Evolutionary conservation across 2,888 invertebrate genomes (phyloP), one percentile per base, ranked within the genome.

Genomic region (Germaria angustata): DNA sequence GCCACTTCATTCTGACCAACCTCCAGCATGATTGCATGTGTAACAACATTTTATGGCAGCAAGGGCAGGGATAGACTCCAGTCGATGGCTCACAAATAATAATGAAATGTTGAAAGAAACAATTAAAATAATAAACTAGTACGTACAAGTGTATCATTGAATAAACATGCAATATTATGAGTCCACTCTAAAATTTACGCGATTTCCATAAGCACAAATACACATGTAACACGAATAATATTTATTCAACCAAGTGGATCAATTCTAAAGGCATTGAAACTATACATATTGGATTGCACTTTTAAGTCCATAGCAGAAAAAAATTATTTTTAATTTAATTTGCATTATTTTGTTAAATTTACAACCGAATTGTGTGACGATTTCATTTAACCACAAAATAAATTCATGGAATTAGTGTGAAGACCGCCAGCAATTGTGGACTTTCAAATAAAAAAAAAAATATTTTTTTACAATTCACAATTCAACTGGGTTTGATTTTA

Each of bases 101-200:
- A 55, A n/a, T n/a, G n/a, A 69, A 69, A 49, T 36, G 32, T 34
- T 34, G 55, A 57, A 49, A 11, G 13, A 6, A 49, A 36, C 9
- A 24, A 41, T 8, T 36, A 20, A 32, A 44, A 34, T 32, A 71
- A 22, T 34, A 22, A 39, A 51, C 17, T 68, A n/a, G 49, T 22
- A 34, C n/a, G 13, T 15, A 22, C 4, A 6, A 71, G 36, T 53
- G 32, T 49, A 20, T 36, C 57, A 24, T 22, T 72, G 28, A 41
- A 63, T 73, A 53, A 53, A 73, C 41, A 63, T 61, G 32, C 32
- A 41, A 63, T 41, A 41, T 59, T 28, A 49, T 41, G 34, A 61
- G 39, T 53, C 15, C 20, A 61, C 51, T 39, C 28, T 49, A 20
- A 2, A 36, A 51, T 13, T 20, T 39, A 24, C 49, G 49, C n/a